phyloP scores from a whole-genome alignment of 2,888 invertebrate genomes.

The Drosophila ustulata region DNA sequence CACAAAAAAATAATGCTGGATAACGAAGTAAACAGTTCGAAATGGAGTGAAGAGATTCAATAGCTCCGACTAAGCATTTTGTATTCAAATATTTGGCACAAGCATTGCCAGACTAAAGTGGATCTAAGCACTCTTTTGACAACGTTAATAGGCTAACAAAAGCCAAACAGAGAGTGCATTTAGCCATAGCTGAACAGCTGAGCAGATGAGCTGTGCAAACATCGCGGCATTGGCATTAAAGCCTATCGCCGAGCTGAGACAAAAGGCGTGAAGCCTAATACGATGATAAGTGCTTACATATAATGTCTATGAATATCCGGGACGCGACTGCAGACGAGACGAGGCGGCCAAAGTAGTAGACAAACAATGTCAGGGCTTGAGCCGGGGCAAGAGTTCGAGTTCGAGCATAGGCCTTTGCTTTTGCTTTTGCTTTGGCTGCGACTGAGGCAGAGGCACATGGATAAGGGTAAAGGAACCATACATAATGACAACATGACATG shows the following conservation, averaged over 20 bases:
- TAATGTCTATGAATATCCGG: conserved; percentile 68
- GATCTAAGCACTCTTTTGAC: conserved; percentile 17
- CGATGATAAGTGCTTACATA: conserved; percentile 73
- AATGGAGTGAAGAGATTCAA: background rate
- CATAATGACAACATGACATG: conserved; percentile 76
- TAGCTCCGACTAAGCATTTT: background rate
- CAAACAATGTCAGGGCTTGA: conserved; percentile 61
- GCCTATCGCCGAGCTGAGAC: conserved; percentile 44
- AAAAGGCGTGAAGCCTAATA: conserved; percentile 74
- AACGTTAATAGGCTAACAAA: conserved; percentile 28
- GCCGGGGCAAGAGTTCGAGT: conserved; percentile 9
- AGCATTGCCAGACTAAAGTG: conserved; percentile 1
- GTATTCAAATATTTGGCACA: conserved; percentile 15
- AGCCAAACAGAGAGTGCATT: conserved; percentile 33
- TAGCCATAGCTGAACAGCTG: conserved; percentile 31
- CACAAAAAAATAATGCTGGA: no score
- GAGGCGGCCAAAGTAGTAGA: conserved; percentile 64
- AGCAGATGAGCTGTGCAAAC: conserved; percentile 42
- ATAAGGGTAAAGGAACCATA: conserved; percentile 40
- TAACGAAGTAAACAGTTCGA: background rate
- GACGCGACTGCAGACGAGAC: conserved; percentile 13
- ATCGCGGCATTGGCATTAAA: conserved; percentile 27
- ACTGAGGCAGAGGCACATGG: conserved; percentile 7
- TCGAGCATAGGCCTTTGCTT: conserved; percentile 4
- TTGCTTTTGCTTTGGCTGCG: conserved; percentile 7